Evolutionary conservation across 2,888 invertebrate species (phyloP).

Genomic region (Uropetala carovei): DNA sequence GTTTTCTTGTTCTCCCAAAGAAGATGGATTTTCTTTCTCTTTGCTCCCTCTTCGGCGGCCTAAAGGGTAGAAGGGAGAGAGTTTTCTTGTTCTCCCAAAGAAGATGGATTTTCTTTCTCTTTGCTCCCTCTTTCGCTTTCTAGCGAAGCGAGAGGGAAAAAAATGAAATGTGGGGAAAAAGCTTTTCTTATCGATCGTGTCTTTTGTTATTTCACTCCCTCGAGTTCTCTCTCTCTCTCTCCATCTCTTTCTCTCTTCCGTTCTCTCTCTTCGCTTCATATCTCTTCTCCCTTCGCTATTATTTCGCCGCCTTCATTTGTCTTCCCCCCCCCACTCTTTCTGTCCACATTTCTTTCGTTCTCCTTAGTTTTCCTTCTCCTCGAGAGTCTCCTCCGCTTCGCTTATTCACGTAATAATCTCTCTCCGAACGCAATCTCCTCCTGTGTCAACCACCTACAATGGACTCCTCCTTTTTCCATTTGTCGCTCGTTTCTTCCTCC

Average conservation of each 20-base stretch:
- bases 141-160: too few relatives aligned
- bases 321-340: slow-evolving; percentile 12
- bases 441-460: too few relatives aligned
- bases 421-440: too few relatives aligned
- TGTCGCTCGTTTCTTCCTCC: neutral
- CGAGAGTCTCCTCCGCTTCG: too few relatives aligned
- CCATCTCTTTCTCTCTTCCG: neutral
- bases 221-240: too few relatives aligned
- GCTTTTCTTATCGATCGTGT: too few relatives aligned
- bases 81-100: neutral
- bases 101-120: slow-evolving; percentile 14
- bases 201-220: too few relatives aligned
- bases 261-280: neutral
- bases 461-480: neutral
- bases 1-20: neutral
- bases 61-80: neutral
- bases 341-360: too few relatives aligned
- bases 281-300: neutral
- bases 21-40: slow-evolving; percentile 14
- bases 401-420: too few relatives aligned
- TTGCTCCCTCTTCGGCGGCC: neutral
- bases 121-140: neutral
- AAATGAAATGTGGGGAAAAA: too few relatives aligned
- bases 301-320: slow-evolving; percentile 12
- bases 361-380: too few relatives aligned